Conservation (phyloP, 2,113 vertebrate genomes). For the Hippoglossus stenolepis region DNA sequence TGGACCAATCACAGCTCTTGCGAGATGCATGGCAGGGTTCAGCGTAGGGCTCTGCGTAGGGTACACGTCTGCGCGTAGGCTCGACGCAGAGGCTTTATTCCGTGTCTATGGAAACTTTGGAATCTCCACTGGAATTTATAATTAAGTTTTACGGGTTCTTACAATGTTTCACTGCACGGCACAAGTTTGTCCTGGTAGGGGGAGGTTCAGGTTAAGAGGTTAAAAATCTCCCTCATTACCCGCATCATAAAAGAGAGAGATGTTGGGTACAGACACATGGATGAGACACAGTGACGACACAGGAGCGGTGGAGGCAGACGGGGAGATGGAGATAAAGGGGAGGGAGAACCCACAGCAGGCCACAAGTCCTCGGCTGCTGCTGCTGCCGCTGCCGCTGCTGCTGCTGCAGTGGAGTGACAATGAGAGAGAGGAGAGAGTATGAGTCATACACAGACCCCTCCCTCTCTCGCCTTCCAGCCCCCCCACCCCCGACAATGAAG, state of each 20-base stretch:
- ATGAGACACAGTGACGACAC: slow-evolving; percentile 19
- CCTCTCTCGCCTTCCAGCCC: slow-evolving; percentile 2
- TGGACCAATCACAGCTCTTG: no score
- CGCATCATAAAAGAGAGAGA: neutral
- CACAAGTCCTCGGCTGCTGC: slow-evolving; percentile 61
- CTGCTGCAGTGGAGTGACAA: slow-evolving; percentile 78
- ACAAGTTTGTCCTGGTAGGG: no score
- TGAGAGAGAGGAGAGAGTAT: slow-evolving; percentile 74
- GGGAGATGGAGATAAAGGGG: slow-evolving; percentile 51
- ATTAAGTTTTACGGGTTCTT: neutral
- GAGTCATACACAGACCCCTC: slow-evolving; percentile 75
- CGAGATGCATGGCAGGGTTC: no score
- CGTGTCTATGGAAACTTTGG: neutral
- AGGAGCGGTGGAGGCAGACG: slow-evolving; percentile 27
- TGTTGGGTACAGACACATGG: neutral
- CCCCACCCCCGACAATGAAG: slow-evolving; percentile 37
- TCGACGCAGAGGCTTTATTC: no score
- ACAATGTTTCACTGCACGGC: neutral
- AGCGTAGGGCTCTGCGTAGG: no score
- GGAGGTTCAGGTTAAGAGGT: neutral
- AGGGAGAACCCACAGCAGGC: slow-evolving; percentile 63
- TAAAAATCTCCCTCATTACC: neutral
- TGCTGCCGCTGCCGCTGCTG: slow-evolving; percentile 55
- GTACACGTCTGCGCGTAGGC: no score
- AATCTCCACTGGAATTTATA: slow-evolving; percentile 2